A percentile compares a stretch with the other conserved stretches of the same genome.
Conservation (phyloP, 2,797 vertebrate genomes). For the Salarias fasciatus region DNA sequence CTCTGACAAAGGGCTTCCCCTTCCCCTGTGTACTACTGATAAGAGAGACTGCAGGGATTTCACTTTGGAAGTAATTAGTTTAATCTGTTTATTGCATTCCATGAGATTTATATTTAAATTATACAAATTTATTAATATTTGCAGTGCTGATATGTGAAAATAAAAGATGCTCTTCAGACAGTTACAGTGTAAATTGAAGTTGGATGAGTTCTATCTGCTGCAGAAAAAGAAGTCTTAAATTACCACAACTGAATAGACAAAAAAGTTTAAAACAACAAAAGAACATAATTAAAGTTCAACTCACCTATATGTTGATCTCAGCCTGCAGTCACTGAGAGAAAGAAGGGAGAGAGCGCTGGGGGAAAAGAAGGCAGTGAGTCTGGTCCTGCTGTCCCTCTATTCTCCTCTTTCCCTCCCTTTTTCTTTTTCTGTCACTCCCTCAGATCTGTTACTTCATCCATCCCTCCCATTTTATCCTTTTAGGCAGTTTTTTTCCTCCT, state of each 20-base stretch:
- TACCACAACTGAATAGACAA: neutral
- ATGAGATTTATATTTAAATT: no score
- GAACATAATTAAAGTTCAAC: constrained; percentile 26
- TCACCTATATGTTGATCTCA: constrained; percentile 72
- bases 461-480: constrained; percentile 66
- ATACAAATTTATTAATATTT: no score
- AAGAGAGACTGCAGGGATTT: no score
- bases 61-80: no score
- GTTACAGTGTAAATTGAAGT: neutral
- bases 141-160: neutral
- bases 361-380: constrained; percentile 57
- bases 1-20: constrained; percentile 3
- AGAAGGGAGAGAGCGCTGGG: constrained; percentile 52
- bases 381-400: constrained; percentile 68
- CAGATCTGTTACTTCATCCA: constrained; percentile 56
- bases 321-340: constrained; percentile 56
- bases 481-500: constrained; percentile 18
- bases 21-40: no score
- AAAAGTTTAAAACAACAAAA: no score
- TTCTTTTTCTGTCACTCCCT: constrained; percentile 72
- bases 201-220: neutral
- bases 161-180: neutral
- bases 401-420: constrained; percentile 76
- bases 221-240: neutral
- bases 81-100: no score